Evolutionary conservation across 2,888 invertebrate genomes (phyloP).

Genomic region (Gisinianus flammeolus): DNA sequence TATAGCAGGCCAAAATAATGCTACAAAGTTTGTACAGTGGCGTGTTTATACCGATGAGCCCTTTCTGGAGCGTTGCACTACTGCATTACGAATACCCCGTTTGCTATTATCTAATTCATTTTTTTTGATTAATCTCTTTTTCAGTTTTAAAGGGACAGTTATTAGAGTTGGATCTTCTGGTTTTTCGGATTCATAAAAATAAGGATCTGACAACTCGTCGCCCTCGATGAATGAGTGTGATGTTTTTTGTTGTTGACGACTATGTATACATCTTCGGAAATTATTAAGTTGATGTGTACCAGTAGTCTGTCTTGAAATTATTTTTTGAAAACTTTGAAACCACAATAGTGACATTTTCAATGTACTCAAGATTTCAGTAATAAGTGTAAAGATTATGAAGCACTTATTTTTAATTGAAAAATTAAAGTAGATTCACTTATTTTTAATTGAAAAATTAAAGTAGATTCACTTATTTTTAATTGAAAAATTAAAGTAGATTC

Average conservation of each 20-base stretch:
- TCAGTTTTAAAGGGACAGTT: slow-evolving; percentile 50
- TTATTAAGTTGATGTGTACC: not conserved
- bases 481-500: too few relatives aligned
- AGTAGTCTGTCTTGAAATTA: not conserved
- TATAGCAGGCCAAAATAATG: not conserved
- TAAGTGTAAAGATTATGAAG: too few relatives aligned
- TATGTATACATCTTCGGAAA: too few relatives aligned
- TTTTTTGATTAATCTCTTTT: slow-evolving; percentile 46
- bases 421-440: too few relatives aligned
- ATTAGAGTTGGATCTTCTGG: slow-evolving; percentile 37
- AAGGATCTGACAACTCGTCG: not conserved
- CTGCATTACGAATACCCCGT: slow-evolving; percentile 23
- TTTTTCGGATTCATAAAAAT: not conserved
- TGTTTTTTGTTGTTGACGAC: too few relatives aligned
- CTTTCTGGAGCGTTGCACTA: slow-evolving; percentile 45
- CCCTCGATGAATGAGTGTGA: not conserved
- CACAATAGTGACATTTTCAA: not conserved
- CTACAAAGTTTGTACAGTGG: not conserved
- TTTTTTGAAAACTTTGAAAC: not conserved
- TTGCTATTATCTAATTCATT: slow-evolving; percentile 42
- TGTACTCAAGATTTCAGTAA: too few relatives aligned
- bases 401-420: too few relatives aligned
- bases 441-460: too few relatives aligned
- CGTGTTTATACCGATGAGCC: slow-evolving; percentile 39
- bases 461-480: too few relatives aligned